phyloP scores from a whole-genome alignment of 2,113 vertebrate species.

The Tetrax tetrax region DNA sequence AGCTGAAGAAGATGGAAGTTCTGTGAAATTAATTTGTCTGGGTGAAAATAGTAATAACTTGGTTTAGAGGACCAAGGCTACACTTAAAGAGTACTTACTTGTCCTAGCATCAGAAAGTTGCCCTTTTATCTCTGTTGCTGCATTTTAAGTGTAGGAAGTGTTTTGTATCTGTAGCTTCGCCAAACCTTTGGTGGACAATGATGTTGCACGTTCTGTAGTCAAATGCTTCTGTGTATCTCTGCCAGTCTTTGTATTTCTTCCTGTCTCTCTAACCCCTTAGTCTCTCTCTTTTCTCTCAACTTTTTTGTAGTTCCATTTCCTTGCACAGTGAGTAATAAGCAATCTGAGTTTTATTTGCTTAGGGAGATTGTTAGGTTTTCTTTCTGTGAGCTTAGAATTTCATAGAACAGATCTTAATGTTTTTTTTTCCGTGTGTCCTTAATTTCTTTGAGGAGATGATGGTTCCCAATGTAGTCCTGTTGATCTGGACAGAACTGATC shows the following conservation, averaged over 20 bases:
- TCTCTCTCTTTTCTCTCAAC: not conserved
- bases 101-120: not conserved
- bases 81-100: not conserved
- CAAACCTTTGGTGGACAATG: not conserved
- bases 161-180: not conserved
- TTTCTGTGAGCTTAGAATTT: not conserved
- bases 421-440: not conserved
- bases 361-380: not conserved
- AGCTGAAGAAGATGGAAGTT: not conserved
- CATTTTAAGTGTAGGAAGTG: not conserved
- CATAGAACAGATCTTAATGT: not conserved
- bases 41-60: not conserved
- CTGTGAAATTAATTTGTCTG: not conserved
- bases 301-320: not conserved
- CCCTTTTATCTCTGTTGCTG: not conserved
- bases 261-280: not conserved
- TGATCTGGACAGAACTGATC: not conserved
- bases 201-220: not conserved
- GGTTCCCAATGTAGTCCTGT: not conserved
- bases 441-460: not conserved
- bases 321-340: not conserved
- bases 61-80: not conserved
- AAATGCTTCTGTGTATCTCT: not conserved
- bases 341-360: not conserved
- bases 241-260: not conserved